Conservation (phyloP, 1,140 invertebrate genomes). For the Meloidogyne floridensis region DNA sequence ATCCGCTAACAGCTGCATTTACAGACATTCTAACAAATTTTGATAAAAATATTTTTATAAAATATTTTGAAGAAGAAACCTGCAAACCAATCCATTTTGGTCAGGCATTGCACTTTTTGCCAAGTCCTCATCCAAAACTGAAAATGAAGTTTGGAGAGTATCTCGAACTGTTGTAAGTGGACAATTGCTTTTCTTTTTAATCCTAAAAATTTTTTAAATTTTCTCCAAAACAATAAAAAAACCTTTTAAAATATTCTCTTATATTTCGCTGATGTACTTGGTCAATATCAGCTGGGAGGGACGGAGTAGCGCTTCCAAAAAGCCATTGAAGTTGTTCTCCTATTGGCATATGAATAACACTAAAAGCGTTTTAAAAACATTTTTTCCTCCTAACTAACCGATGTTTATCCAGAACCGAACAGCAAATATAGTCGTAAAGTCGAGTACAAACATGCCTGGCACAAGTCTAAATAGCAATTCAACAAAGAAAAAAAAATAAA, state of each 20-base stretch:
- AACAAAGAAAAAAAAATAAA: too few species aligned
- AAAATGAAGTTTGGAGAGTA: conserved; percentile 59
- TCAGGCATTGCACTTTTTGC: conserved; percentile 60
- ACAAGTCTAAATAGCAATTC: conserved; percentile 34
- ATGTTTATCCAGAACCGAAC: conserved; percentile 50
- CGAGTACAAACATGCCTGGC: conserved; percentile 58
- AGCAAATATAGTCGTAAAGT: conserved; percentile 39
- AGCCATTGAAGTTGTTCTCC: conserved; percentile 61
- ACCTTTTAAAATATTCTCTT: conserved; percentile 48
- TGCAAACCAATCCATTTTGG: conserved; percentile 51
- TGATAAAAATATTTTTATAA: neutral
- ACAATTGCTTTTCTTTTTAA: conserved; percentile 42
- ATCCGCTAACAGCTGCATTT: conserved; percentile 60
- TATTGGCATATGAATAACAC: conserved; percentile 48
- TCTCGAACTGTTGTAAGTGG: conserved; percentile 49
- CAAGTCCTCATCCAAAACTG: conserved; percentile 56
- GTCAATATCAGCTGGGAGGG: conserved; percentile 48
- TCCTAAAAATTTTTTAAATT: conserved; percentile 21
- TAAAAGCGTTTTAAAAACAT: neutral
- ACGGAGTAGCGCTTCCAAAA: conserved; percentile 54
- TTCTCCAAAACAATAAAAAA: neutral
- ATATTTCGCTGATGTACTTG: conserved; percentile 52
- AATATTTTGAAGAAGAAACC: conserved; percentile 32
- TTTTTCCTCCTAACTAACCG: neutral
- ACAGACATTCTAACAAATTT: conserved; percentile 52